Conservation (phyloP, 2,113 vertebrate genomes). For the Galbula dea region DNA sequence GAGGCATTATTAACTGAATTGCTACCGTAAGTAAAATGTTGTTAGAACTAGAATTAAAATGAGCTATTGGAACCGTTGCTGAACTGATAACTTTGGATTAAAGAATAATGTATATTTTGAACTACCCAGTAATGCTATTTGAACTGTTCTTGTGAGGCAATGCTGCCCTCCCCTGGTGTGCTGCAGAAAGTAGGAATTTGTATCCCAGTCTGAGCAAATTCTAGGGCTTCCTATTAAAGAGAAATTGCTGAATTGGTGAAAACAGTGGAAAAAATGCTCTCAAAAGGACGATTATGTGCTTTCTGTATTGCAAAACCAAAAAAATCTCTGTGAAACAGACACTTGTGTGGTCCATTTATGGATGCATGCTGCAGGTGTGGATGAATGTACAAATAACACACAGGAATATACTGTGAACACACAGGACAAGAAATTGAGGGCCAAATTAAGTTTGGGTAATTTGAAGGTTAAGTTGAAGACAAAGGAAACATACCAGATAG, state of each 20-base stretch:
- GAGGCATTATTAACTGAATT: constrained; percentile 7
- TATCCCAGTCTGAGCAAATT: background rate
- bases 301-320: background rate
- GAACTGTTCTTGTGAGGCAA: background rate
- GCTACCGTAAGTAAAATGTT: background rate
- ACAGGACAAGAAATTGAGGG: background rate
- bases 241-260: background rate
- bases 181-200: background rate
- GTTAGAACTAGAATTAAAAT: constrained; percentile 3
- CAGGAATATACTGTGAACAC: background rate
- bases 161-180: constrained; percentile 56
- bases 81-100: background rate
- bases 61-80: background rate
- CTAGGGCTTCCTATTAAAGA: background rate
- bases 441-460: background rate
- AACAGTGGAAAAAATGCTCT: background rate
- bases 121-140: background rate
- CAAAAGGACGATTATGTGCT: background rate
- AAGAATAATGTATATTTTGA: background rate
- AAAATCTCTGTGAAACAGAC: background rate
- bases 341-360: background rate
- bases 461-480: background rate
- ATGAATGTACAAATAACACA: background rate
- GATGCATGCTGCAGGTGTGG: background rate
- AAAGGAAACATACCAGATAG: background rate